Percentiles rank a stretch among this genome's conserved stretches.
Evolutionary conservation across 1,140 invertebrate genomes (phyloP).

Genomic region (Microplitis demolitor): DNA sequence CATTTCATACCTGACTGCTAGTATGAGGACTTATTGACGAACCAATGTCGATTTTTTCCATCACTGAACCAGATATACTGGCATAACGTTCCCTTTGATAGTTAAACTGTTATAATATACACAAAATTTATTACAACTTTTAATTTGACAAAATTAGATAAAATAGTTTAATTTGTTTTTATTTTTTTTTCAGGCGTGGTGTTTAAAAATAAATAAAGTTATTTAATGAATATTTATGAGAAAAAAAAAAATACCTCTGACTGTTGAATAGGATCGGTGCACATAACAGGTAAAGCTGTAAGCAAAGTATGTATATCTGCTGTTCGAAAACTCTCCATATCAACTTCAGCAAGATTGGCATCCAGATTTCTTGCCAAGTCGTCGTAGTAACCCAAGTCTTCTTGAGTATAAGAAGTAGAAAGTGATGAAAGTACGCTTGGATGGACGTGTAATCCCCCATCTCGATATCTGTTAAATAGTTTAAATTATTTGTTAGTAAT

Average conservation of each 20-base stretch:
- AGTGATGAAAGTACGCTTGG: conserved; percentile 80
- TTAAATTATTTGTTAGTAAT: background rate
- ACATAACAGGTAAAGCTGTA: conserved; percentile 76
- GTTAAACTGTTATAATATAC: conserved; percentile 63
- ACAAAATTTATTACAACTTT: conserved; percentile 24
- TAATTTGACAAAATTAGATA: no score
- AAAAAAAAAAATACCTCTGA: conserved; percentile 49
- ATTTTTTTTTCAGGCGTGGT: background rate
- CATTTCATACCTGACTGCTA: conserved; percentile 69
- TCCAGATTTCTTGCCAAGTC: conserved; percentile 86
- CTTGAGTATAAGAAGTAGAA: conserved; percentile 77
- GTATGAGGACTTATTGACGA: conserved; percentile 74
- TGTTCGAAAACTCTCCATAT: conserved; percentile 91
- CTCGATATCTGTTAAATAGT: conserved; percentile 67
- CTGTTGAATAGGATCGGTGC: conserved; percentile 62
- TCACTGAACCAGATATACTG: conserved; percentile 78
- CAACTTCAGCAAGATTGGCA: conserved; percentile 90
- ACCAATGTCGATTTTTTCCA: conserved; percentile 79
- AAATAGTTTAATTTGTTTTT: conserved; percentile 14
- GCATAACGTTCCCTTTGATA: conserved; percentile 81
- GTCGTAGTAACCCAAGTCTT: conserved; percentile 80
- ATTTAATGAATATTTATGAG: background rate
- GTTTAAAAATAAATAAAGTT: background rate
- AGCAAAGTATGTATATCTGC: conserved; percentile 88
- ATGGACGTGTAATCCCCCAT: conserved; percentile 75